phyloP scores from a whole-genome alignment of 1,140 invertebrate species.

The Thaumatotibia leucotreta region DNA sequence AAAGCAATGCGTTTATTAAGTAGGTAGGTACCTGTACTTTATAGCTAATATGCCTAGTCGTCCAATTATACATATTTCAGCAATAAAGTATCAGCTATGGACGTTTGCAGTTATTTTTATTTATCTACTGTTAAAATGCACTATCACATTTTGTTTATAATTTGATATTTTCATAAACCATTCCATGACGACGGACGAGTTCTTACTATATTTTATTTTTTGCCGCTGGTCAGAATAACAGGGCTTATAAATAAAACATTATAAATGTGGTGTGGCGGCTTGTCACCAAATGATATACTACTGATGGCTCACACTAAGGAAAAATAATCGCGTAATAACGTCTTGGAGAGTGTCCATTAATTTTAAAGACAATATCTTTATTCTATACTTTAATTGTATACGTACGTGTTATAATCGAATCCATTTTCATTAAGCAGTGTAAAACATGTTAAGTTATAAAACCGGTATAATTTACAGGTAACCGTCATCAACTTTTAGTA shows the following conservation, averaged over 20 bases:
- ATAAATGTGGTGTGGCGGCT: conserved; percentile 7
- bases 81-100: too few relatives aligned
- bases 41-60: too few relatives aligned
- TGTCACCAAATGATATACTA: conserved; percentile 5
- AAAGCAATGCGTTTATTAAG: neutral
- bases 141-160: neutral
- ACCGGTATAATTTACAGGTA: too few relatives aligned
- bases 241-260: conserved; percentile 13
- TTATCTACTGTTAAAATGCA: neutral
- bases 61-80: too few relatives aligned
- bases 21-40: too few relatives aligned
- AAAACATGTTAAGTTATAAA: too few relatives aligned
- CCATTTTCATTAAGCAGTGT: neutral
- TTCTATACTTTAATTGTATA: neutral
- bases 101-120: neutral
- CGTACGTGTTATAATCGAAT: neutral
- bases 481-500: too few relatives aligned
- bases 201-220: conserved; percentile 13
- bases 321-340: neutral
- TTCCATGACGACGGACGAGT: conserved; percentile 6
- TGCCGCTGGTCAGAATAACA: conserved; percentile 1
- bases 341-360: neutral
- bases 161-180: conserved; percentile 6
- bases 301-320: neutral
- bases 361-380: neutral